A percentile compares a stretch with the other conserved stretches of the same genome.
phyloP scores from a whole-genome alignment of 23 tunicate genomes.

The Phallusia fumigata region DNA sequence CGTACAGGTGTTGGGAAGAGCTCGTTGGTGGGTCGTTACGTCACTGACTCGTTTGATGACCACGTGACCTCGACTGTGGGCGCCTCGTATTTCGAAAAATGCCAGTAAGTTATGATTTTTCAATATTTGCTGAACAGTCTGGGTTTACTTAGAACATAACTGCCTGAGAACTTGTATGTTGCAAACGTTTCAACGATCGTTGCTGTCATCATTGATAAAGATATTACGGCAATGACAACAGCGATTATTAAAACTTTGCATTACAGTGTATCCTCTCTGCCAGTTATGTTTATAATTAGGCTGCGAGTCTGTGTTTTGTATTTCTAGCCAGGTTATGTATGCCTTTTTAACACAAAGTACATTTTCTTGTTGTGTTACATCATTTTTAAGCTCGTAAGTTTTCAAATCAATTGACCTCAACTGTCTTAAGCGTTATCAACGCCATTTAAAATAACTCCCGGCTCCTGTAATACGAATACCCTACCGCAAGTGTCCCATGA shows the following conservation, averaged over 20 bases:
- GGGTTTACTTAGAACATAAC: too few species aligned
- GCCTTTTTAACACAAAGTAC: not conserved
- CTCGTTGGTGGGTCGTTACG: slow-evolving; percentile 30
- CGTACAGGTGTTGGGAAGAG: slow-evolving; percentile 55
- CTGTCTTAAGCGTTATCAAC: not conserved
- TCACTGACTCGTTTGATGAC: not conserved
- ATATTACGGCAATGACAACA: too few species aligned
- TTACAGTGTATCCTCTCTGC: too few species aligned
- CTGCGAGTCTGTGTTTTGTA: too few species aligned
- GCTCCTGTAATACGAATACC: not conserved
- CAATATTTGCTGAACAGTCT: too few species aligned
- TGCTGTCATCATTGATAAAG: too few species aligned
- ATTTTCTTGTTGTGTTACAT: not conserved
- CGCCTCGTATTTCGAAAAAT: slow-evolving; percentile 37
- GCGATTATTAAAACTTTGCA: too few species aligned
- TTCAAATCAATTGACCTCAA: not conserved
- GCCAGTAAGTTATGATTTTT: slow-evolving; percentile 31
- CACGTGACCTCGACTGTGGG: slow-evolving; percentile 40
- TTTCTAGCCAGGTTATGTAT: too few species aligned
- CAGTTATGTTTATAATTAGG: too few species aligned
- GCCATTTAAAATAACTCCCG: not conserved
- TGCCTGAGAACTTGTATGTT: too few species aligned
- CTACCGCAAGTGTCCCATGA: not conserved
- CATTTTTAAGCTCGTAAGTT: not conserved
- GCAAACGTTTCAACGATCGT: too few species aligned